A percentile compares a stretch with the other conserved stretches of the same genome.
These are phyloP conservation scores for Sarcoramphus papa DNA, from an alignment of 2,797 vertebrate genomes.

Conservation along the genomic window DNA sequence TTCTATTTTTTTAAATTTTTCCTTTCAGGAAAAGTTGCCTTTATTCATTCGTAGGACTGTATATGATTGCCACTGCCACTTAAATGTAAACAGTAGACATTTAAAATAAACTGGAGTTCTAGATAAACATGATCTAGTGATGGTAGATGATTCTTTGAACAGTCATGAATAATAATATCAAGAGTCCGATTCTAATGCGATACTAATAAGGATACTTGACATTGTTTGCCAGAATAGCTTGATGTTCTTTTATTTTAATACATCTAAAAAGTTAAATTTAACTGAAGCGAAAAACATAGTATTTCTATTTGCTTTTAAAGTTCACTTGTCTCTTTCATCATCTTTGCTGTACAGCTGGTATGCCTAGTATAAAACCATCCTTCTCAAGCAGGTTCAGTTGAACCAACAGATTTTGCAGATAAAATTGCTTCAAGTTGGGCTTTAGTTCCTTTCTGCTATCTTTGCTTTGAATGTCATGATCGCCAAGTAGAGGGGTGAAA, in stretches of 20 bases:
- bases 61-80: not conserved
- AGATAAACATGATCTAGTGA: not conserved
- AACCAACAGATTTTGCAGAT: not conserved
- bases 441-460: not conserved
- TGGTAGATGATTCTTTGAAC: not conserved
- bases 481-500: not conserved
- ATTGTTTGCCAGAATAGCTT: not conserved
- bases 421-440: not conserved
- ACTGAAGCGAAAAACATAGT: not conserved
- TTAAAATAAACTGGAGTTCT: not conserved
- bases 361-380: not conserved
- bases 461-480: not conserved
- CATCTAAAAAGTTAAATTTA: not conserved
- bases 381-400: not conserved
- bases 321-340: not conserved
- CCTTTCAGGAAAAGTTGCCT: not conserved
- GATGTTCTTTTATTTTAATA: not conserved
- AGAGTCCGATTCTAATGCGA: not conserved
- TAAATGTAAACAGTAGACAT: not conserved
- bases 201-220: not conserved
- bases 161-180: not conserved
- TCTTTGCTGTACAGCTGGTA: not conserved
- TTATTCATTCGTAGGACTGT: not conserved
- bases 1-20: not conserved
- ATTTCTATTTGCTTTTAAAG: not conserved